phyloP scores from a whole-genome alignment of 2,888 invertebrate genomes.

The Stenurella melanura region DNA sequence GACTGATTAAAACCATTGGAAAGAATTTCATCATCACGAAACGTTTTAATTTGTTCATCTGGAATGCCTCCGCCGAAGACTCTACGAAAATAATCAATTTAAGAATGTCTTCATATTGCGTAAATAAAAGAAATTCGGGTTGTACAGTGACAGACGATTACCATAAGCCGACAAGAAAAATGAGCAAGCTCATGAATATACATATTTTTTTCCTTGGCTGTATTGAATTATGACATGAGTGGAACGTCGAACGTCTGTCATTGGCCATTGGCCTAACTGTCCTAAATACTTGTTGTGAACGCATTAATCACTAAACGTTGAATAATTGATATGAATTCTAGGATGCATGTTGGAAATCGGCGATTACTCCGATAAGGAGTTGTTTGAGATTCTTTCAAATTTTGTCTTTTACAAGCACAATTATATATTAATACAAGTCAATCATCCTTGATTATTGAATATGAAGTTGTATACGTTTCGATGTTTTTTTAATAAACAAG shows the following conservation, averaged over 20 bases:
- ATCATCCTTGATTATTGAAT: too few relatives aligned
- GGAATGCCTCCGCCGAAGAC: neutral
- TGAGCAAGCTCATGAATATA: neutral
- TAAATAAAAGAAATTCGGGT: neutral
- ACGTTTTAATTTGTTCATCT: constrained; percentile 5
- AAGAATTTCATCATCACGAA: neutral
- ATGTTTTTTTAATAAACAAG: too few relatives aligned
- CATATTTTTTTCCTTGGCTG: neutral
- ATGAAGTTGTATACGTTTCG: too few relatives aligned
- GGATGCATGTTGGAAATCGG: too few relatives aligned
- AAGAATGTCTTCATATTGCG: neutral
- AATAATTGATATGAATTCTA: too few relatives aligned
- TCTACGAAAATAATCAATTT: neutral
- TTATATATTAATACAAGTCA: too few relatives aligned
- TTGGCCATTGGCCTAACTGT: neutral
- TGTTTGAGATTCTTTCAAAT: too few relatives aligned
- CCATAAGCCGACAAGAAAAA: constrained; percentile 1
- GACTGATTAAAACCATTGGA: neutral
- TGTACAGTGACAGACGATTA: neutral
- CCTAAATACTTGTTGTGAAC: neutral
- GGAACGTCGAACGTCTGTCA: neutral
- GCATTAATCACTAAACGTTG: neutral
- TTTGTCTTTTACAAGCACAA: too few relatives aligned
- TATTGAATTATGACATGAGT: neutral
- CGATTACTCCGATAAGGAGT: too few relatives aligned